These are phyloP conservation scores for Thinocorus orbignyianus DNA, from an alignment of 2,113 vertebrate genomes.

Conservation along the genomic window DNA sequence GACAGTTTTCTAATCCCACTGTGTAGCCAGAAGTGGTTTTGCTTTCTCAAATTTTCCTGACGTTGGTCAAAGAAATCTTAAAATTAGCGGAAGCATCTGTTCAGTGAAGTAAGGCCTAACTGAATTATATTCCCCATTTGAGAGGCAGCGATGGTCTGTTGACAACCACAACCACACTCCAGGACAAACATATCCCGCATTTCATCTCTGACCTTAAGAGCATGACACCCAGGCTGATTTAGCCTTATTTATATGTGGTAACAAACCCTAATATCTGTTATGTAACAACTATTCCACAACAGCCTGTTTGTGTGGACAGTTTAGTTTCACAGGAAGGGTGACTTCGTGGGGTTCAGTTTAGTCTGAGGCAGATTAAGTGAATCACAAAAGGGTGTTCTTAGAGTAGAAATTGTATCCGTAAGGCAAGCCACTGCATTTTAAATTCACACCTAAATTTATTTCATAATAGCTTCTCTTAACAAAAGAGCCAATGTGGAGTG, in stretches of 20 bases:
- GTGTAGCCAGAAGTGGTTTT: neutral
- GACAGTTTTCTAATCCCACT: neutral
- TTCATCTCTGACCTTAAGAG: neutral
- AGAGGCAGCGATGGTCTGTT: neutral
- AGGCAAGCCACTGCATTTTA: neutral
- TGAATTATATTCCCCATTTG: neutral
- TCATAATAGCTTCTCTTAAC: neutral
- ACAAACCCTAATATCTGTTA: neutral
- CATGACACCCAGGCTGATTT: neutral
- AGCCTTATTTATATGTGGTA: neutral
- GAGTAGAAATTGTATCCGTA: neutral
- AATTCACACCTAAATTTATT: neutral
- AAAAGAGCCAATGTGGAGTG: neutral
- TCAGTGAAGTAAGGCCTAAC: neutral
- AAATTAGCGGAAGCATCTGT: neutral
- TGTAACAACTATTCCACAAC: neutral
- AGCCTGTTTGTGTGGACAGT: neutral
- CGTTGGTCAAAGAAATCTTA: neutral
- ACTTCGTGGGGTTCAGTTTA: neutral
- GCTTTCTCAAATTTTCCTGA: neutral
- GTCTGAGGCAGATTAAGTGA: neutral
- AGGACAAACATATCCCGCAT: neutral
- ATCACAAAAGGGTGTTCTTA: neutral
- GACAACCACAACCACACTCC: neutral
- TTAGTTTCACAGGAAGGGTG: neutral